Conservation (phyloP, 2,888 invertebrate genomes). For the Sphaeridia pumilis region DNA sequence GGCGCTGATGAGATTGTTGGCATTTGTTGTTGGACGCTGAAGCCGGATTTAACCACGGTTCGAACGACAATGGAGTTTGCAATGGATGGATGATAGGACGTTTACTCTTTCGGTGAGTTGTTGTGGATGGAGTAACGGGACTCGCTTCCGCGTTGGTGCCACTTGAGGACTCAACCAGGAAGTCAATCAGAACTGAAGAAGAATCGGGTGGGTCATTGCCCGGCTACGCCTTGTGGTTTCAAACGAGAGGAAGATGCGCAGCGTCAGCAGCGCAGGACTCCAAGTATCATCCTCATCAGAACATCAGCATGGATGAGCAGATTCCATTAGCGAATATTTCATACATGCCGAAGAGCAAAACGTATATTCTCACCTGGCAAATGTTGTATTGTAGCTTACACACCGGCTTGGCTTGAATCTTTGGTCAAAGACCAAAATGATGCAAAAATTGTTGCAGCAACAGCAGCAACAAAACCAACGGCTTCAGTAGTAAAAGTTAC, state of each 20-base stretch:
- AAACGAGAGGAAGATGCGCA: slow-evolving; percentile 9
- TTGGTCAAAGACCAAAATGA: too few relatives aligned
- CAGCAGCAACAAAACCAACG: too few relatives aligned
- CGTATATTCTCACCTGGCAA: too few relatives aligned
- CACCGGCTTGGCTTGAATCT: too few relatives aligned
- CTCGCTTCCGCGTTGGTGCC: slow-evolving; percentile 32
- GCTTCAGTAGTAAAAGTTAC: too few relatives aligned
- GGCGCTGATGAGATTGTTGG: not conserved
- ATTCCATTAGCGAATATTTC: not conserved
- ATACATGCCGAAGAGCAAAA: not conserved
- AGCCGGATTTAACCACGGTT: too few relatives aligned
- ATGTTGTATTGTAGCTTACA: too few relatives aligned
- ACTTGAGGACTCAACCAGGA: slow-evolving; percentile 30
- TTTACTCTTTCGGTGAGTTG: not conserved
- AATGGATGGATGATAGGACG: slow-evolving; percentile 7
- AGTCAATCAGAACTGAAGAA: slow-evolving; percentile 22
- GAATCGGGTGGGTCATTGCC: slow-evolving; percentile 26
- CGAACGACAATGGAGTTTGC: not conserved
- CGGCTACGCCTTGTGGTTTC: slow-evolving; percentile 31
- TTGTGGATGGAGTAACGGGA: slow-evolving; percentile 26
- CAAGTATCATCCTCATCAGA: not conserved
- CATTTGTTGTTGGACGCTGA: too few relatives aligned
- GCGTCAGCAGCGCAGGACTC: not conserved
- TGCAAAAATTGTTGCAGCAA: too few relatives aligned
- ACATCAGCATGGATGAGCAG: not conserved